Base-by-base conservation (phyloP, 1,140 invertebrate genomes). In the Drosophila quadrilineata region DNA sequence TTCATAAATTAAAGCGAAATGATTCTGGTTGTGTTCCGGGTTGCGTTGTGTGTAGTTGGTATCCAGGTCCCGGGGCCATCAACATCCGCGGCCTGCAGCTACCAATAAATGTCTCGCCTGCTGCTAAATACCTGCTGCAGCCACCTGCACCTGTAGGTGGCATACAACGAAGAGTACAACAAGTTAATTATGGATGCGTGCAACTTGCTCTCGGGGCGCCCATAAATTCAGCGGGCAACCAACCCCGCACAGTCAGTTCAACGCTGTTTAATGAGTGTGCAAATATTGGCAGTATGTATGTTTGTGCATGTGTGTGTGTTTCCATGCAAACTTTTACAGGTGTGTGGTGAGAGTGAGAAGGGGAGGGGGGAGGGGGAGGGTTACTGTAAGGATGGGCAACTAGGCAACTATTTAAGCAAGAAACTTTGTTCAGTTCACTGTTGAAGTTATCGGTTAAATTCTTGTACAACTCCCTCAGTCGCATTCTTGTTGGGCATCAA, bases 181-280 rank as follows among this genome's bases (percentile, higher is more conserved):
- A 85, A 82, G 77, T 82, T 84, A 85, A 82, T 77, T 85, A 84
- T 58, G 65, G 56, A 77, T 70, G 77, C 74, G 60, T 73, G 73
- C 77, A 73, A 58, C 29, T 60, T 66, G 72, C 50, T 58, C 54
- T 49, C 60, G 35, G 41, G 21, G 17, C 53, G 57, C 45, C 52
- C 56, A 70, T 82, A 85, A 82, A 82, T 84, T 77, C 36, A 57
- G 77, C 64, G 69, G 76, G 77, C 58, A 60, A 72, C 35, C 50
- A 38, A 24, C 53, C 46, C 31, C 66, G n/a, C n/a, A n/a, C n/a
- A n/a, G n/a, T n/a, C n/a, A n/a, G n/a, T n/a, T n/a, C n/a, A 54
- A 36, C 72, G 46, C 21, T 45, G 54, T 80, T 80, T 80, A 80
- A 84, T 80, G 76, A 80, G 76, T 76, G 77, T 69, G 77, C 72